Base-by-base conservation (phyloP, 2,888 invertebrate species). In the Tenthredo scrophulariae region DNA sequence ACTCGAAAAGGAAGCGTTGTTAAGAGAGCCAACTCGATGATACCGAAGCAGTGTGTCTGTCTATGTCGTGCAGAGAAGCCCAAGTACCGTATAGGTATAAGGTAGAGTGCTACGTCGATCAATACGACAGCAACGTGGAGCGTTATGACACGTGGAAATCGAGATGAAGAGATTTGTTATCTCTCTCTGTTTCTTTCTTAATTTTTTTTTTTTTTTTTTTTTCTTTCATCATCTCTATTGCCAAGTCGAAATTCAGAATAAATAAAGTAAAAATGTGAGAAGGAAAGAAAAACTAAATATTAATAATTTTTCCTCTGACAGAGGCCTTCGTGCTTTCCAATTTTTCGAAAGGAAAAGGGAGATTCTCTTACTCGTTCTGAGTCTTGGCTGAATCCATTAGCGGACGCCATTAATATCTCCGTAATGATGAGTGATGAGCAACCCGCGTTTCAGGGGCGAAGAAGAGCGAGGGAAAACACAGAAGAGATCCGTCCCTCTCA, bases 351-450 rank as follows among this genome's bases (percentile, higher is more conserved):
- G 67, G 83, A 86, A 87, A 84, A 85, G 72, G 62, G 85, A 82
- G 85, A 89, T 88, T 89, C 89, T 90, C 88, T 89, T 89, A 89
- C 87, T 87, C 87, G 86, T 13, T 40, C 40, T 83, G 70, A 87
- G 88, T 89, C 90, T 89, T 90, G 88, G 89, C 88, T 90, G 91
- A 91, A 91, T 91, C 91, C 91, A 91, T 91, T 91, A 91, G 91
- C 91, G 87, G 88, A 87, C 89, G 91, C 91, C 91, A 91, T 91
- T 91, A 91, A 91, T 91, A 91, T 91, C 90, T 87, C 85, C 87
- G 90, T 91, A 91, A 91, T 91, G 91, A 91, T 91, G 91, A 91
- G 90, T 90, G 91, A 91, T 90, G 91, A 91, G 91, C 88, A 88
- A 5, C 26, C 67, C 67, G 43, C 29, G 26, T 29, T 37, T 84